Conservation (phyloP, 2,888 invertebrate genomes). For the Halictus quadricinctus region DNA sequence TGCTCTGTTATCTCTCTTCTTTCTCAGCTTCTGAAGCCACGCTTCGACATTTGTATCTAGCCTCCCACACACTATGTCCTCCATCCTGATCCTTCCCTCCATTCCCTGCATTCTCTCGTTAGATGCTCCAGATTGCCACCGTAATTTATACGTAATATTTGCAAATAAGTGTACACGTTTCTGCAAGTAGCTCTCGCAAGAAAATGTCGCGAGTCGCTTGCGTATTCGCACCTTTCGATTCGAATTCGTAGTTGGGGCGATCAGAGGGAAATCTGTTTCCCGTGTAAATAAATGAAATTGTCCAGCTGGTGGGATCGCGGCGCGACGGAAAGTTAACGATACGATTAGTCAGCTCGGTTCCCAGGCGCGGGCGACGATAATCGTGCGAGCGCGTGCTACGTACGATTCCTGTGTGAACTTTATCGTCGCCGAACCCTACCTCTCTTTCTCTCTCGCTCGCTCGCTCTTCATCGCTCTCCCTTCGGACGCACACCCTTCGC, state of each 20-base stretch:
- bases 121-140: too few species aligned
- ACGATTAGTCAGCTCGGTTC: slow-evolving; percentile 80
- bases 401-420: slow-evolving; percentile 80
- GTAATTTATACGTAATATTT: too few species aligned
- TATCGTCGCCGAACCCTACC: slow-evolving; percentile 76
- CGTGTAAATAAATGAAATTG: background rate
- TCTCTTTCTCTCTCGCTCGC: background rate
- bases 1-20: too few species aligned
- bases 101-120: too few species aligned
- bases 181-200: too few species aligned
- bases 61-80: too few species aligned
- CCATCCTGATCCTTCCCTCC: too few species aligned
- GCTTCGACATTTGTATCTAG: too few species aligned
- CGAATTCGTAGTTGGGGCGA: background rate
- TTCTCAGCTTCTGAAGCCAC: too few species aligned
- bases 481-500: slow-evolving; percentile 46
- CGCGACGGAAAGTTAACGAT: slow-evolving; percentile 75
- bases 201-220: too few species aligned
- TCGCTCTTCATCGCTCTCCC: background rate
- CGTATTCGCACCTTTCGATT: too few species aligned
- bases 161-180: too few species aligned
- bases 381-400: slow-evolving; percentile 80
- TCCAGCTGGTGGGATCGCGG: slow-evolving; percentile 52
- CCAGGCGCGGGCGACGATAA: slow-evolving; percentile 77
- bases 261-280: background rate